These are phyloP conservation scores for Gortyna flavago DNA, from an alignment of 2,888 invertebrate genomes.

Conservation along the genomic window DNA sequence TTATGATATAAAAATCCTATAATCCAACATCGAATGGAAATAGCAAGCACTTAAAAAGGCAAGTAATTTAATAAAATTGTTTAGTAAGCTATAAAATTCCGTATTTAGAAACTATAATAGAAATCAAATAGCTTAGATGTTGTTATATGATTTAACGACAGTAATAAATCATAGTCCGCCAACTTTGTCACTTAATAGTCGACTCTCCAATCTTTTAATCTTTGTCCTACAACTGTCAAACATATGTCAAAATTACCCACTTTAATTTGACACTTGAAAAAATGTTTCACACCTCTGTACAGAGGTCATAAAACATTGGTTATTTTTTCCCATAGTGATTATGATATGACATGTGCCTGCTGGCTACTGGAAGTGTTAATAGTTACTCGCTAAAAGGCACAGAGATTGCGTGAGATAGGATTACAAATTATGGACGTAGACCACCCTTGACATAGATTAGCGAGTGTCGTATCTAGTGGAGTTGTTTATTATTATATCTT, in stretches of 20 bases:
- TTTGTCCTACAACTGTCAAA: slow-evolving; percentile 50
- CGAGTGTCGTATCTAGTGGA: slow-evolving; percentile 49
- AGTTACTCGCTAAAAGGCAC: slow-evolving; percentile 46
- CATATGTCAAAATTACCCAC: slow-evolving; percentile 37
- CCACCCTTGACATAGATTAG: slow-evolving; percentile 63
- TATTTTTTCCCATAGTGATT: slow-evolving; percentile 60
- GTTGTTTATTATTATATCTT: slow-evolving; percentile 59
- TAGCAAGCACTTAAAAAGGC: not conserved
- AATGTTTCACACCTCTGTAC: not conserved
- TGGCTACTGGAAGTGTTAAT: slow-evolving; percentile 64
- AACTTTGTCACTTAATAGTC: slow-evolving; percentile 48
- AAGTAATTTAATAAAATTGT: slow-evolving; percentile 33
- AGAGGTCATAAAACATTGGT: slow-evolving; percentile 64
- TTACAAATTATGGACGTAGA: slow-evolving; percentile 46
- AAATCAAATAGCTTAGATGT: slow-evolving; percentile 25
- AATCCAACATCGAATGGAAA: not conserved
- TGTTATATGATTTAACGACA: slow-evolving; percentile 38
- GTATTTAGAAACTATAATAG: slow-evolving; percentile 29
- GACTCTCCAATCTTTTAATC: slow-evolving; percentile 53
- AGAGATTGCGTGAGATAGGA: slow-evolving; percentile 54
- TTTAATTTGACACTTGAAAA: slow-evolving; percentile 23
- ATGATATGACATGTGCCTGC: slow-evolving; percentile 52
- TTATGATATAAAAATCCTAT: slow-evolving; percentile 14
- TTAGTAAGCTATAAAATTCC: slow-evolving; percentile 28
- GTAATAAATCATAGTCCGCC: slow-evolving; percentile 49